Conservation (phyloP, 2,113 vertebrate genomes). For the Pampusana beccarii region DNA sequence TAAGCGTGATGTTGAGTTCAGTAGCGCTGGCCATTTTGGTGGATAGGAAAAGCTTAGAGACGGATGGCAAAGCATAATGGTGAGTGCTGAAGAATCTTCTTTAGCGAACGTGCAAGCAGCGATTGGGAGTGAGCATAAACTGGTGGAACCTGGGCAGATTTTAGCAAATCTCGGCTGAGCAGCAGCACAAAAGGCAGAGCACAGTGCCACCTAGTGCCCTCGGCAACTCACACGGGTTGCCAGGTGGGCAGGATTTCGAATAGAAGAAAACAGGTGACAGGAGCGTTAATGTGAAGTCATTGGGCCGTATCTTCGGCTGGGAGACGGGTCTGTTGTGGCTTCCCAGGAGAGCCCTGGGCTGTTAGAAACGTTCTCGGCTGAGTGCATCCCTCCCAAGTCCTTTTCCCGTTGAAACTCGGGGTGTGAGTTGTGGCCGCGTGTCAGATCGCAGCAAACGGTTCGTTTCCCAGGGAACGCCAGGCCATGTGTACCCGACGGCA, state of each 20-base stretch:
- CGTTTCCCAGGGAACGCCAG: not conserved
- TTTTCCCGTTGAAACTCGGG: not conserved
- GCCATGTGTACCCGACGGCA: not conserved
- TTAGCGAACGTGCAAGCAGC: not conserved
- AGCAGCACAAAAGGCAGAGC: not conserved
- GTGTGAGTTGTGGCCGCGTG: not conserved
- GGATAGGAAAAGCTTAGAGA: not conserved
- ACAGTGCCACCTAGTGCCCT: conserved; percentile 55
- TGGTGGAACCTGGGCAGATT: not conserved
- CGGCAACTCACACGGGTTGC: not conserved
- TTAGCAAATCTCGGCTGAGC: not conserved
- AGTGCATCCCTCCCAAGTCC: not conserved
- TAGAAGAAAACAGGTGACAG: not conserved
- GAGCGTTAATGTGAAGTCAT: not conserved
- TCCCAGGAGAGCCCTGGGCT: not conserved
- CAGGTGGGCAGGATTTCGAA: not conserved
- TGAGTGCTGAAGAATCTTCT: not conserved
- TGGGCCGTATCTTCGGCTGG: fast-evolving
- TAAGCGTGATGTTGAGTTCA: not conserved
- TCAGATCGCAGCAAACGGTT: not conserved
- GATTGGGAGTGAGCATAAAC: not conserved
- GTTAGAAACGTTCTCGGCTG: not conserved
- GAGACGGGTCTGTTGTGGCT: not conserved
- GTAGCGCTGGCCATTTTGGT: not conserved
- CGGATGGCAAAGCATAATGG: not conserved